Conservation (phyloP, 2,113 vertebrate genomes). For the Actenoides lindsayi region DNA sequence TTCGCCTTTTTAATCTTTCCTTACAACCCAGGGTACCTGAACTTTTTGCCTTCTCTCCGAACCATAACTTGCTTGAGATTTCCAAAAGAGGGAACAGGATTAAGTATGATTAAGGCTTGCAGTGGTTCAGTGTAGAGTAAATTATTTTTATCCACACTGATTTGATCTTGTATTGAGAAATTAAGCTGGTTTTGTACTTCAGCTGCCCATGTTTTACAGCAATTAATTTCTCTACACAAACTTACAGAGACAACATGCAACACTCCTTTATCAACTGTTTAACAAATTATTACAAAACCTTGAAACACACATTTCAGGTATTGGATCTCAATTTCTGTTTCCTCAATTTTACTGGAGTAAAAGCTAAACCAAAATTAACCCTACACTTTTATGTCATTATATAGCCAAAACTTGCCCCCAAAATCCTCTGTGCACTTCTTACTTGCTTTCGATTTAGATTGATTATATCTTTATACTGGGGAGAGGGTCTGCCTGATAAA, state of each 20-base stretch:
- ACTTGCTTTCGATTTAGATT: slow-evolving; percentile 66
- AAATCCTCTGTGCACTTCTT: slow-evolving; percentile 16
- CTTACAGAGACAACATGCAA: neutral
- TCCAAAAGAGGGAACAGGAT: slow-evolving; percentile 39
- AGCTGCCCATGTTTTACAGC: neutral
- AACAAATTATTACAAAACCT: slow-evolving; percentile 17
- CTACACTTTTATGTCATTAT: neutral
- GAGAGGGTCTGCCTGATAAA: slow-evolving; percentile 64
- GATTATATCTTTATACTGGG: slow-evolving; percentile 61
- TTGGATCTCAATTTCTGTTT: neutral
- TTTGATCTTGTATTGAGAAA: slow-evolving; percentile 34
- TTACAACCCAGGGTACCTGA: slow-evolving; percentile 33
- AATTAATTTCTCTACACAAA: neutral
- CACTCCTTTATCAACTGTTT: neutral
- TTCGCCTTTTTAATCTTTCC: slow-evolving; percentile 23
- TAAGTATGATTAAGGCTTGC: slow-evolving; percentile 47
- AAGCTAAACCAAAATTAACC: slow-evolving; percentile 9
- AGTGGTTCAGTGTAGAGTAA: slow-evolving; percentile 8
- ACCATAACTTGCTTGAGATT: neutral
- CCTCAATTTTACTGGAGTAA: neutral
- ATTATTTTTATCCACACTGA: slow-evolving; percentile 45
- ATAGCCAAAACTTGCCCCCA: neutral
- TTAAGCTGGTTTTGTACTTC: neutral
- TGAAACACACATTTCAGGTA: neutral
- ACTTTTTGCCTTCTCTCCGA: slow-evolving; percentile 48